Conservation (phyloP, 2,797 vertebrate species). For the Cottoperca gobio region DNA sequence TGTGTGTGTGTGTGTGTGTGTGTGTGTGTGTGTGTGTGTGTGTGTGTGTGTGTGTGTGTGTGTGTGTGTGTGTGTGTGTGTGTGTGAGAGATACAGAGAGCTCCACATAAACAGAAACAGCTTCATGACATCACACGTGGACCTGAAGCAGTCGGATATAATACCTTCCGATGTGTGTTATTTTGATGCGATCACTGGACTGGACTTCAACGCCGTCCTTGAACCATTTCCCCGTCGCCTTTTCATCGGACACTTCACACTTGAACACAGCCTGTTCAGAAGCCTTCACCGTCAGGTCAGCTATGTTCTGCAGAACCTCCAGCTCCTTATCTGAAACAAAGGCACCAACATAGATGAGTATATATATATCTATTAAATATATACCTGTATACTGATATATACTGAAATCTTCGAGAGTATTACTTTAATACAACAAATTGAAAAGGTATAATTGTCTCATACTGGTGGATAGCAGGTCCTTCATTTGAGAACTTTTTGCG, state of each 20-base stretch:
- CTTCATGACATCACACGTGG: not conserved
- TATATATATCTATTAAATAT: too few relatives aligned
- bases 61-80: not conserved
- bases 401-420: too few relatives aligned
- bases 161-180: constrained; percentile 91
- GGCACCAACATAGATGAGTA: not conserved
- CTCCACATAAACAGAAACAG: not conserved
- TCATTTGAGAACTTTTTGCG: not conserved
- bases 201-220: constrained; percentile 90
- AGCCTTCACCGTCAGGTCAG: constrained; percentile 91
- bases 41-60: not conserved
- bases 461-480: not conserved
- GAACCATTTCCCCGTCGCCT: constrained; percentile 93
- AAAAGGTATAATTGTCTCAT: not conserved
- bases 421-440: not conserved
- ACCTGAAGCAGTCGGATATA: not conserved
- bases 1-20: not conserved
- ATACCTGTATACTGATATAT: too few relatives aligned
- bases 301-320: constrained; percentile 91
- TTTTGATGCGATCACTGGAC: constrained; percentile 88
- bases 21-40: not conserved
- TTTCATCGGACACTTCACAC: constrained; percentile 95
- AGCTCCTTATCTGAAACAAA: constrained; percentile 89
- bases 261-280: constrained; percentile 92
- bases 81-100: not conserved